Base-by-base conservation (phyloP, 2,888 invertebrate species). In the Platycheirus albimanus region DNA sequence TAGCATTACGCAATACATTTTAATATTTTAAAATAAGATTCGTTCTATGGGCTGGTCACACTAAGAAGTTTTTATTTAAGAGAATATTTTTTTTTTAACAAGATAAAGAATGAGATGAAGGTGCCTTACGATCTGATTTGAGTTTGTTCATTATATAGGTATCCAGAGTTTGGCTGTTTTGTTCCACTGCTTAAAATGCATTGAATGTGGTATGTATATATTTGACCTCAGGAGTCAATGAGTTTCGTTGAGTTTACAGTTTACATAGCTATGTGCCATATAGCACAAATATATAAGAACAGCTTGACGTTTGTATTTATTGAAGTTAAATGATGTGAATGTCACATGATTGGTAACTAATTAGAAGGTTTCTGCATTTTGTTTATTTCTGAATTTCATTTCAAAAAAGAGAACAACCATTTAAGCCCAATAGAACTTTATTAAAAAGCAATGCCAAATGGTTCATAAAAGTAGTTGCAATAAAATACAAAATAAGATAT, bases 241-340 rank as follows among this genome's bases (percentile, higher is more conserved):
- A 78, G 74, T 78, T 78, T 77, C 67, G 78, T 69, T 83, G 61
- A 76, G 70, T 71, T 36, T 71, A 66, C 28, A 80, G 63, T 64
- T 58, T n/a, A 45, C 54, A 49, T 17, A 36, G 79, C 15, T n/a
- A n/a, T n/a, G n/a, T n/a, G n/a, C 10, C 19, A 38, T n/a, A 66
- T 33, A 33, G 24, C 6, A 24, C 63, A 74, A 19, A 38, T 56
- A 6, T 24, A 24, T 24, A 24, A 24, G 7, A 36, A 45, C 70
- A 67, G 70, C 33, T 49, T 83, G 83, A 83, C 83, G 72, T 83
- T 78, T 41, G 15, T 43, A 70, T 83, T 78, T 70, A 83, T 78
- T 83, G 69, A 74, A 64, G 78, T 78, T 83, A 83, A 83, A 64
- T 83, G 83, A 83, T 83, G 83, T 83, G 83, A 78, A 83, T 83